phyloP scores from a whole-genome alignment of 2,888 invertebrate genomes.

The Meandrusa payeni region DNA sequence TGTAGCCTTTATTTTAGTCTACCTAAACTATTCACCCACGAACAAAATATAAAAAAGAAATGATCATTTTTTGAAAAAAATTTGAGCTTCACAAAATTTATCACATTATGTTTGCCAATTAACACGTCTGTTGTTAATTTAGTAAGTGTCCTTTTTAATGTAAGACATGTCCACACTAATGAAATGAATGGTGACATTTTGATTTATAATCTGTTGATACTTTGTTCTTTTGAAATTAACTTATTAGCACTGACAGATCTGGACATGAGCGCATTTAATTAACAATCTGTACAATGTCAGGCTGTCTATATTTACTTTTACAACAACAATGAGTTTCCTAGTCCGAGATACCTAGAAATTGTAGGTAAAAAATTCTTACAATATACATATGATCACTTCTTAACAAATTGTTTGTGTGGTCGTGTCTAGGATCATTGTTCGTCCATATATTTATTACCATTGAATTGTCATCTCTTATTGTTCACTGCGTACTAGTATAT shows the following conservation, averaged over 20 bases:
- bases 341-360: conserved; percentile 60
- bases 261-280: conserved; percentile 21
- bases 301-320: conserved; percentile 32
- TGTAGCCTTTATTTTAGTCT: conserved; percentile 19
- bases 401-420: conserved; percentile 57
- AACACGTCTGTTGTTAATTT: not conserved
- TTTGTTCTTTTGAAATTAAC: not conserved
- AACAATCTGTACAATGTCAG: conserved; percentile 25
- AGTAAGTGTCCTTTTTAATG: conserved; percentile 1
- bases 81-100: conserved; percentile 23
- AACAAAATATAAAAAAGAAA: conserved; percentile 18
- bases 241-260: too few species aligned
- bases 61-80: conserved; percentile 14
- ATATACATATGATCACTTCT: conserved; percentile 49
- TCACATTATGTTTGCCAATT: conserved; percentile 21
- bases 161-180: conserved; percentile 8
- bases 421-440: conserved; percentile 57
- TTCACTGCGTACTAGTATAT: too few species aligned
- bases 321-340: conserved; percentile 59
- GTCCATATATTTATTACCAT: conserved; percentile 1
- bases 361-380: conserved; percentile 67
- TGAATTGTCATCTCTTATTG: conserved; percentile 11
- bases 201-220: not conserved
- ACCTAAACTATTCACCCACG: conserved; percentile 21
- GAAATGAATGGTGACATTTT: not conserved